Conservation (phyloP, 2,888 invertebrate species). For the Sarcophaga rosellei region DNA sequence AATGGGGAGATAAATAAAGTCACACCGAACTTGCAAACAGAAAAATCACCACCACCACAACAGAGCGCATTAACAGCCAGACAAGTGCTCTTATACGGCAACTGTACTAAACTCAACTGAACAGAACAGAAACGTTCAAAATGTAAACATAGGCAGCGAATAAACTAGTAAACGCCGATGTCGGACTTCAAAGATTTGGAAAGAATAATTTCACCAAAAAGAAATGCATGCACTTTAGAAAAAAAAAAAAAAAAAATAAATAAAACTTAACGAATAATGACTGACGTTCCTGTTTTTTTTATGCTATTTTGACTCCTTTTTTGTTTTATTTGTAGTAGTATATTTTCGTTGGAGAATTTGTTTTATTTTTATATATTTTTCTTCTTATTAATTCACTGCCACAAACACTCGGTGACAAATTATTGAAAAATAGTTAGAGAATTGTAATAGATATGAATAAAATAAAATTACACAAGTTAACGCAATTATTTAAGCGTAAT, state of each 20-base stretch:
- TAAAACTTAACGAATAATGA: conserved; percentile 25
- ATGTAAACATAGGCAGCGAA: conserved; percentile 31
- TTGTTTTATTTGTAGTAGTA: not conserved
- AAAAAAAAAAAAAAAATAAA: not conserved
- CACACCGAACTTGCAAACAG: conserved; percentile 19
- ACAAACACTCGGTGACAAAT: conserved; percentile 1
- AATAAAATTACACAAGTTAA: conserved; percentile 7
- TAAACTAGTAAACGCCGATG: not conserved
- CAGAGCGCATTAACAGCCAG: conserved; percentile 31
- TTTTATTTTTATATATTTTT: not conserved
- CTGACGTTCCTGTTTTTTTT: not conserved
- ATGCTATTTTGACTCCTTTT: not conserved
- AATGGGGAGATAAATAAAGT: conserved; percentile 21
- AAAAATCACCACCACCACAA: conserved; percentile 38
- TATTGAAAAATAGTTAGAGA: not conserved
- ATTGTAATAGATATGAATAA: no score
- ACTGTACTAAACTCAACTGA: conserved; percentile 69
- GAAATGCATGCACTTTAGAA: not conserved
- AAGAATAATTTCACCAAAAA: conserved; percentile 9
- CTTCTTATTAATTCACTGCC: not conserved
- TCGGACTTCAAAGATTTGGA: conserved; percentile 23
- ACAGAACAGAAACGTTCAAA: conserved; percentile 26
- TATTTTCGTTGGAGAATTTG: not conserved
- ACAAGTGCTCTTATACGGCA: conserved; percentile 59
- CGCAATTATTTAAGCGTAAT: conserved; percentile 11